These are phyloP conservation scores for Lycopodina hypogea DNA, from an alignment of 37 sponge, comb jelly and placozoan species.

Conservation along the genomic window DNA sequence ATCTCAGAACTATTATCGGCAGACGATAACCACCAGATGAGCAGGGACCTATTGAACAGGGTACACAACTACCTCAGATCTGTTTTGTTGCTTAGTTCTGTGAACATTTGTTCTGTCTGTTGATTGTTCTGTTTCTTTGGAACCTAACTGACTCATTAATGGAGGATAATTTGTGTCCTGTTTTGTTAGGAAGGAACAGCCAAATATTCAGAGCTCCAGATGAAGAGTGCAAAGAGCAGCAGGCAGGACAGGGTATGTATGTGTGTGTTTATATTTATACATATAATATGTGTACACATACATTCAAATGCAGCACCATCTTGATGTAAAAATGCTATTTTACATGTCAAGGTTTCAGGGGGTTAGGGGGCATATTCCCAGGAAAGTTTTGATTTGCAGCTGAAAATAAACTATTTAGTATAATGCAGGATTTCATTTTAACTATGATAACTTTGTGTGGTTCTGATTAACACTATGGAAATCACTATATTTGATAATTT, in stretches of 20 bases:
- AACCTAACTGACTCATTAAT: background rate
- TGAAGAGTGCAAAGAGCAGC: conserved; percentile 14
- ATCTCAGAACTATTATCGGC: conserved; percentile 49
- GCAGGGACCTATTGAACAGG: conserved; percentile 58
- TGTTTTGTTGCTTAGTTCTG: background rate
- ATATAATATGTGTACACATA: no score
- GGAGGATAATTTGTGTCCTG: background rate
- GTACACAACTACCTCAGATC: conserved; percentile 6
- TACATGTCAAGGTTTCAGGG: no score
- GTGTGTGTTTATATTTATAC: background rate
- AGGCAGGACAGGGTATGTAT: background rate
- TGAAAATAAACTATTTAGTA: no score
- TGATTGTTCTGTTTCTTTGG: background rate
- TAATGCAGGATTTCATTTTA: no score
- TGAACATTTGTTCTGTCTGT: background rate
- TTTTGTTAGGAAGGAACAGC: conserved; percentile 65
- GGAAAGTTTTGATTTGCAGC: no score
- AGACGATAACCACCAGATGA: conserved; percentile 63
- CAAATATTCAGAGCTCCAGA: conserved; percentile 39
- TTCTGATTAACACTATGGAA: background rate
- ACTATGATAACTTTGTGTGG: background rate
- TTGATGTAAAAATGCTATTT: no score
- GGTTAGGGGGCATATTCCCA: no score
- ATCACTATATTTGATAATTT: background rate
- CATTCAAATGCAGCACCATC: no score